Conservation (phyloP, 2,113 vertebrate species). For the Dascyllus trimaculatus region DNA sequence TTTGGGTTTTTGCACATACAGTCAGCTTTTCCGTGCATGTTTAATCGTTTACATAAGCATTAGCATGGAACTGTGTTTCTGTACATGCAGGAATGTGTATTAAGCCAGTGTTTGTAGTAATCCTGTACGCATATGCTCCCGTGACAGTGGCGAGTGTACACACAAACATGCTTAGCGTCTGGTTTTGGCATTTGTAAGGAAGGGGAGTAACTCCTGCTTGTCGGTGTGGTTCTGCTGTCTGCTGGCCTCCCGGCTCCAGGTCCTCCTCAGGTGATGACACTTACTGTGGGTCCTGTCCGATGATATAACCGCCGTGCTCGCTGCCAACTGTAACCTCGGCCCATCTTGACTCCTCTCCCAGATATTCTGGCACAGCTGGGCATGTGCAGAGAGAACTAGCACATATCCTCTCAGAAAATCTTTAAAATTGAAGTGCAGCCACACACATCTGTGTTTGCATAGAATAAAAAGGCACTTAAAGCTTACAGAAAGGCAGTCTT, state of each 20-base stretch:
- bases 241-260: conserved; percentile 10
- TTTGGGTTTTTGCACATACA: background rate
- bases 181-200: conserved; percentile 26
- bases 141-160: background rate
- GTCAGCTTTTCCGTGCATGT: background rate
- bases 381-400: conserved; percentile 8
- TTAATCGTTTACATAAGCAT: background rate
- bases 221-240: conserved; percentile 12
- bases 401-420: background rate
- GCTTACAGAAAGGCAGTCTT: too few relatives aligned
- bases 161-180: conserved; percentile 21
- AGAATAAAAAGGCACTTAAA: background rate
- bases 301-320: conserved; percentile 44
- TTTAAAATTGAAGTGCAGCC: conserved; percentile 16
- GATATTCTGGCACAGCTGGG: conserved; percentile 14
- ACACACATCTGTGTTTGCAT: background rate
- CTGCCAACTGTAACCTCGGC: conserved; percentile 44
- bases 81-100: conserved; percentile 5
- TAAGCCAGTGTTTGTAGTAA: conserved; percentile 17
- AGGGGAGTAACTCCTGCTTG: conserved; percentile 13
- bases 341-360: conserved; percentile 18
- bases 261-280: conserved; percentile 49
- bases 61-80: conserved; percentile 1
- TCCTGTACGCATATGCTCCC: conserved; percentile 38
- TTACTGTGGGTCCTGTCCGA: conserved; percentile 22